phyloP scores from a whole-genome alignment of 2,797 vertebrate species.

The Mormyrops attenuatus region DNA sequence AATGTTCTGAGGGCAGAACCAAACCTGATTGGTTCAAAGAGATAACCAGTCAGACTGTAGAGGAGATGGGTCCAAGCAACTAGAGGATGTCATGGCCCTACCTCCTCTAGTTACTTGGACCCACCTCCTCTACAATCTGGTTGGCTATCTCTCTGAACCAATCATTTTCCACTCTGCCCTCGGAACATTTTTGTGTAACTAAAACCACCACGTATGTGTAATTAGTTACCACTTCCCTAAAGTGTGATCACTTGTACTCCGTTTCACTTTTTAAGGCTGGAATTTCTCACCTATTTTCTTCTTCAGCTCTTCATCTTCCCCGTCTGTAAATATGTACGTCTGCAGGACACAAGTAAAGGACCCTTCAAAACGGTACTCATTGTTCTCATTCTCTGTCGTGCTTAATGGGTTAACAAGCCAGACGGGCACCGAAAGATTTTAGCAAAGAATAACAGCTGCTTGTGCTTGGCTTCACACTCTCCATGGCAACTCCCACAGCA shows the following conservation, averaged over 20 bases:
- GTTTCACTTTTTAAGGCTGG: not conserved
- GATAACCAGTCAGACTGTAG: not conserved
- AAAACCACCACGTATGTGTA: not conserved
- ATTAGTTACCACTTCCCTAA: not conserved
- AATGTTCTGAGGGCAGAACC: not conserved
- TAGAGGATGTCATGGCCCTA: not conserved
- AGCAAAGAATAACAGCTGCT: conserved; percentile 58
- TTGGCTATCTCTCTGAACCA: not conserved
- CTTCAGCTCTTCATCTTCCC: conserved; percentile 85
- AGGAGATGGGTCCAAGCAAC: not conserved
- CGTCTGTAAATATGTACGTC: conserved; percentile 96
- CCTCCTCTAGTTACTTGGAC: not conserved
- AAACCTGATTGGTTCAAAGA: not conserved
- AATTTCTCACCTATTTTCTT: conserved; percentile 76
- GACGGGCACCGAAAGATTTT: conserved; percentile 28
- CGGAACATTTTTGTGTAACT: not conserved
- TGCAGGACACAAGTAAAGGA: conserved; percentile 53
- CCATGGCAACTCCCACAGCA: conserved; percentile 72
- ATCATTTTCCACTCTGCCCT: not conserved
- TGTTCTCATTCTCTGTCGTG: conserved; percentile 42
- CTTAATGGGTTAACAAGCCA: conserved; percentile 59
- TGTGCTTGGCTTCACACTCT: conserved; percentile 56
- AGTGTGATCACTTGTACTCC: not conserved
- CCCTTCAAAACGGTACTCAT: not conserved
- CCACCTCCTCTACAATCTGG: not conserved